Evolutionary conservation across 2,888 invertebrate genomes (phyloP).

Genomic region (Dynastes hyllus): DNA sequence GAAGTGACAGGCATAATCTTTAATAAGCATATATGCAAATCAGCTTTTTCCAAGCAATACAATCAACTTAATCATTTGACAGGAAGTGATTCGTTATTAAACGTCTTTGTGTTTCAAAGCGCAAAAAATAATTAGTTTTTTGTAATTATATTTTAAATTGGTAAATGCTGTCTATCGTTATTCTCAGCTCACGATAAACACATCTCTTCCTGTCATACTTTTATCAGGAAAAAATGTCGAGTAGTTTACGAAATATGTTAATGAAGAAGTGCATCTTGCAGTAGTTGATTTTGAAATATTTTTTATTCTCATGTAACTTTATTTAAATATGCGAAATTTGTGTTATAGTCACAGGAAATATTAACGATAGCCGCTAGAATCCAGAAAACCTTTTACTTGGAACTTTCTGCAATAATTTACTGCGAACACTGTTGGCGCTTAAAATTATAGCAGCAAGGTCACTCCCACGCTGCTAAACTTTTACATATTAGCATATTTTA

Average conservation of each 20-base stretch:
- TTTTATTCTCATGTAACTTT: too few relatives aligned
- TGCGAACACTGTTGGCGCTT: too few relatives aligned
- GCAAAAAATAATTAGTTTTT: constrained; percentile 46
- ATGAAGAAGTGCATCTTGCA: too few relatives aligned
- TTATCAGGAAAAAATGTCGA: constrained; percentile 3
- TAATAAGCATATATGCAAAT: constrained; percentile 39
- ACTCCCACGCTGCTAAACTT: too few relatives aligned
- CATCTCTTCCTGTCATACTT: constrained; percentile 12
- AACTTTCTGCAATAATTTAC: too few relatives aligned
- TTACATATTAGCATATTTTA: too few relatives aligned
- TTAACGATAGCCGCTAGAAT: too few relatives aligned
- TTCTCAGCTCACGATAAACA: neutral
- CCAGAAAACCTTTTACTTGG: too few relatives aligned
- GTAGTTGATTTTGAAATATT: too few relatives aligned
- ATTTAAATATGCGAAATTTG: too few relatives aligned
- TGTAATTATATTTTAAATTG: constrained; percentile 23
- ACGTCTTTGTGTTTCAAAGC: constrained; percentile 31
- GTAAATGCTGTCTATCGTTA: constrained; percentile 23
- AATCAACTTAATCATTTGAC: constrained; percentile 38
- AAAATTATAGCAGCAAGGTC: too few relatives aligned
- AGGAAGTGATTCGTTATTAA: constrained; percentile 45
- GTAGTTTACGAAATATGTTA: neutral
- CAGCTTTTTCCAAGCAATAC: constrained; percentile 27
- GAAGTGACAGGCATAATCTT: constrained; percentile 40
- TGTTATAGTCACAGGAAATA: too few relatives aligned